Conservation (phyloP, 2,113 vertebrate genomes). For the Meles meles region DNA sequence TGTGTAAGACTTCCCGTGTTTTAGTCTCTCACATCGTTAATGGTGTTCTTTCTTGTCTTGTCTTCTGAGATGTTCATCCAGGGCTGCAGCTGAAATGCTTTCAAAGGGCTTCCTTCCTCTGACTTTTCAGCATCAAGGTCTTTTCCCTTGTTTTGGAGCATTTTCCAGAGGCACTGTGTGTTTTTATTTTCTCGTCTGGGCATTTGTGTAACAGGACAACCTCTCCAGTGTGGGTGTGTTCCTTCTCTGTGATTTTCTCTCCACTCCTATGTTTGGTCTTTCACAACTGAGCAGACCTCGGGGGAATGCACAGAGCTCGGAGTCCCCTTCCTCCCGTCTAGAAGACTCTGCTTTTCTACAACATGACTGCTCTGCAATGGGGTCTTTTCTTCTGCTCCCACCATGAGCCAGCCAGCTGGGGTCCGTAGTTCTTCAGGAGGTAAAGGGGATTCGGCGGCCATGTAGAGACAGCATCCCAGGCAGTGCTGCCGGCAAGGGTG, state of each 20-base stretch:
- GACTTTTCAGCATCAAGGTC: background rate
- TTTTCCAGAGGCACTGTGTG: background rate
- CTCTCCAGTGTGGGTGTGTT: background rate
- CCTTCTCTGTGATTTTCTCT: background rate
- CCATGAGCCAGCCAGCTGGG: background rate
- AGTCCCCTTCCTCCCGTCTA: background rate
- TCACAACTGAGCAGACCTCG: background rate
- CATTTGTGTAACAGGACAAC: background rate
- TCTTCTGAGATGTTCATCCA: background rate
- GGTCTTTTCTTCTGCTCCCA: background rate
- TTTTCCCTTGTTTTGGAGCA: background rate
- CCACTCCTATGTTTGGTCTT: background rate
- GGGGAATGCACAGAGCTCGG: background rate
- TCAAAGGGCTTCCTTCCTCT: background rate
- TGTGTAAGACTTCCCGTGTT: background rate
- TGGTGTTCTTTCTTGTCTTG: fast-evolving
- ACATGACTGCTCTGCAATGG: background rate
- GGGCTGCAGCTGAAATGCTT: background rate
- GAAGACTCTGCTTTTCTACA: background rate
- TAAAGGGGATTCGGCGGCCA: background rate
- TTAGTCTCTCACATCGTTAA: too few species aligned
- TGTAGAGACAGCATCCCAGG: background rate
- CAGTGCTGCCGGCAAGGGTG: fast-evolving
- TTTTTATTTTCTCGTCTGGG: background rate
- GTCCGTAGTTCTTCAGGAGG: background rate